A percentile compares a stretch with the other conserved stretches of the same genome.
Evolutionary conservation across 2,797 vertebrate species (phyloP).

Genomic region (Myripristis murdjan): DNA sequence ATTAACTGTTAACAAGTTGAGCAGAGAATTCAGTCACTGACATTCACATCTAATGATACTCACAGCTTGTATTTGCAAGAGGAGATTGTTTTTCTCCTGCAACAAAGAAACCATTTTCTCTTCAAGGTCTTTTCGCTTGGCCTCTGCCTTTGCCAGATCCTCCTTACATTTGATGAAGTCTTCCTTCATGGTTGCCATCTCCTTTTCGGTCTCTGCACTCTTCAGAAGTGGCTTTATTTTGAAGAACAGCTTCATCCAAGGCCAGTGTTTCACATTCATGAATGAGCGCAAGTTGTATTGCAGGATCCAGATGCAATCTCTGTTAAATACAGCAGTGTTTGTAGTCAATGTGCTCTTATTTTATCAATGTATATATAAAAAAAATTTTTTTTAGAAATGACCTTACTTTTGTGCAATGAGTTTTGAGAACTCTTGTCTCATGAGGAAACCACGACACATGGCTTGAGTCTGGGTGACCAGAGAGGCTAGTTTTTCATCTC

Average conservation of each 20-base stretch:
- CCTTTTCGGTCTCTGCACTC: constrained; percentile 91
- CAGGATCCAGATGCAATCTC: constrained; percentile 83
- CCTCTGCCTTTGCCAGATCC: constrained; percentile 86
- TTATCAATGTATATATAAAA: neutral
- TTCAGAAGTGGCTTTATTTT: constrained; percentile 92
- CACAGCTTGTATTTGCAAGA: constrained; percentile 90
- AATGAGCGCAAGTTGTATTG: constrained; percentile 90
- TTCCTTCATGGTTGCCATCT: constrained; percentile 91
- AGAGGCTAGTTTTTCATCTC: constrained; percentile 86
- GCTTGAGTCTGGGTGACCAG: constrained; percentile 88
- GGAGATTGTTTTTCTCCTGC: constrained; percentile 91
- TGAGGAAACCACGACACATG: constrained; percentile 85
- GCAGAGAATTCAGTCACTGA: neutral
- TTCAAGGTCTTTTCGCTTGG: constrained; percentile 88
- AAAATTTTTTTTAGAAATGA: constrained; percentile 50
- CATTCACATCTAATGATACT: constrained; percentile 43
- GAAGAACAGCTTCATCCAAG: constrained; percentile 94
- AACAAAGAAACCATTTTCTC: constrained; percentile 90
- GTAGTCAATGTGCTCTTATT: no score
- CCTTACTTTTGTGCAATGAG: constrained; percentile 85
- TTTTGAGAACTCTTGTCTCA: constrained; percentile 84
- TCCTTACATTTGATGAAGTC: constrained; percentile 83
- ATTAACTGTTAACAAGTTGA: neutral
- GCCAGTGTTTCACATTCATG: constrained; percentile 93
- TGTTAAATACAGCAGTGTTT: constrained; percentile 5